Conservation (phyloP, 2,888 invertebrate genomes). For the Eristalis arbustorum region DNA sequence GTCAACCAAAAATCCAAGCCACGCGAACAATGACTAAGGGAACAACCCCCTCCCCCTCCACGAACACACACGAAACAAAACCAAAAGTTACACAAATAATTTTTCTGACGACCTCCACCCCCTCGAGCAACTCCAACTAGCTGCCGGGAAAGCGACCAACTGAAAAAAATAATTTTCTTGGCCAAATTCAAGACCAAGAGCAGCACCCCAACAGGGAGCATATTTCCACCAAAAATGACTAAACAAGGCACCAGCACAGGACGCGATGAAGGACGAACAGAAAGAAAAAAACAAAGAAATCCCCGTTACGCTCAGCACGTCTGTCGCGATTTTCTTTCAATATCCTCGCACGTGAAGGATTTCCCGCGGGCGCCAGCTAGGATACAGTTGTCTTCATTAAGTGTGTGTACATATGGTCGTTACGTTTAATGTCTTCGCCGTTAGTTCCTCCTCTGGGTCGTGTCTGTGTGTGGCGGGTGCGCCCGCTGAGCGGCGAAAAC, state of each 20-base stretch:
- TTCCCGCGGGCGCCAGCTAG: conserved; percentile 47
- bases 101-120: conserved; percentile 17
- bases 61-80: neutral
- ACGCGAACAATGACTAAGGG: neutral
- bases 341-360: conserved; percentile 62
- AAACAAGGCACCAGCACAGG: conserved; percentile 34
- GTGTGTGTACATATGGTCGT: conserved; percentile 42
- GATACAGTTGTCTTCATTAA: conserved; percentile 64
- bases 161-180: conserved; percentile 50
- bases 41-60: neutral
- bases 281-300: conserved; percentile 12
- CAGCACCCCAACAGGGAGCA: conserved; percentile 1
- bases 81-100: conserved; percentile 36
- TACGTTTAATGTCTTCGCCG: conserved; percentile 29
- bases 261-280: neutral
- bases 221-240: conserved; percentile 24
- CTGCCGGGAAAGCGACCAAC: conserved; percentile 50
- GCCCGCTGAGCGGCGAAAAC: neutral
- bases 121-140: neutral
- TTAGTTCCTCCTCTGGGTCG: neutral
- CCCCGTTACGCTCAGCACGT: conserved; percentile 40
- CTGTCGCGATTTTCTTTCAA: conserved; percentile 67
- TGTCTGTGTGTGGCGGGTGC: neutral
- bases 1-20: neutral
- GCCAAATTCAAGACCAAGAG: conserved; percentile 35